Evolutionary conservation across 2,113 vertebrate genomes (phyloP), one percentile per base, ranked within the genome.

Genomic region (Eulemur macaco): DNA sequence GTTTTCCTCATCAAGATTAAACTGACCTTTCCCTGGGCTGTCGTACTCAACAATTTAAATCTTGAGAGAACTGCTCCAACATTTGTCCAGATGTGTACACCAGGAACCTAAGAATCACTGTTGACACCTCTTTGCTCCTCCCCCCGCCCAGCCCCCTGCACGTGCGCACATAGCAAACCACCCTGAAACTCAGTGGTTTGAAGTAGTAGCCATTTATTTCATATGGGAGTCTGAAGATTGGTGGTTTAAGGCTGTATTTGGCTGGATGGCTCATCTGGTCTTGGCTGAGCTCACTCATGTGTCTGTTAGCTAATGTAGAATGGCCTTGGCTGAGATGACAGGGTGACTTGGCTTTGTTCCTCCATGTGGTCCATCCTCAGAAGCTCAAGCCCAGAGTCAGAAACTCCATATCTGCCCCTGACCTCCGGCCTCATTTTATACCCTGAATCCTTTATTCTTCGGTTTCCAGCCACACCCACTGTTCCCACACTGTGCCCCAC

Each of bases 171-270:
- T 12, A 82, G 29, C 9, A 91, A 71, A 50, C 8, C 9, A 29
- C 3, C 10, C 64, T 69, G n/a, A 21, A 89, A 18, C 8, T 58
- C 58, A 27, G 15, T 42, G 31, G 3, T 20, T 64, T 74, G 50
- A 34, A 6, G 18, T 1, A 1, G 9, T 58, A 71, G 71, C 21
- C 31, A 54, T 78, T 69, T 47, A 58, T 85, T 80, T 91, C 37
- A 34, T 8, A 27, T 6, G 8, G 47, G n/a, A 86, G 25, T 54
- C 31, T 1, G 1, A 68, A 66, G 29, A 20, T 0, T 3, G 7
- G 34, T 5, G 3, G 29, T 52, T 52, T 29, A 56, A 86, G 34
- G 20, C 76, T 80, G 20, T 37, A 27, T 77, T 54, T 60, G 64
- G 76, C 11, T 31, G 52, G 3, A 5, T 31, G 4, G 2, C 23